These are phyloP conservation scores for Scaptomyza cyrtandrae DNA, from an alignment of 2,888 invertebrate species.

Conservation along the genomic window DNA sequence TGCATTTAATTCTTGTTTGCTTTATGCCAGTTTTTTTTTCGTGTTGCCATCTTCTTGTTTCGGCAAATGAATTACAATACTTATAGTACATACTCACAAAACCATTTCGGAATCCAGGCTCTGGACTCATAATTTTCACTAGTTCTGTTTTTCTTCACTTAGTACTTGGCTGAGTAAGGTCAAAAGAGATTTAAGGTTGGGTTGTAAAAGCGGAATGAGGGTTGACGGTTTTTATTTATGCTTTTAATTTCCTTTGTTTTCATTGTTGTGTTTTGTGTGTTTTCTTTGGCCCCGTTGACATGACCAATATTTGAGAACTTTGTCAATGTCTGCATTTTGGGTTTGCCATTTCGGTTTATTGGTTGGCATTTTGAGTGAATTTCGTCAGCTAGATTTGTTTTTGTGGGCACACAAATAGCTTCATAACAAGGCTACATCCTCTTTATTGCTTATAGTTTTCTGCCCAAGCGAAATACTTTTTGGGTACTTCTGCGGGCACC, in stretches of 20 bases:
- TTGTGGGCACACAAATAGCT: conserved; percentile 25
- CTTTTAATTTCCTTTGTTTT: conserved; percentile 78
- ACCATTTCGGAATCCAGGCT: conserved; percentile 47
- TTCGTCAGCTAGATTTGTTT: conserved; percentile 47
- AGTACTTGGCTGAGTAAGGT: conserved; percentile 23
- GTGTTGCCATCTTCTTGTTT: conserved; percentile 19
- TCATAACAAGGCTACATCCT: conserved; percentile 37
- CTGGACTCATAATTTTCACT: conserved; percentile 69
- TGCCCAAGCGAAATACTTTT: conserved; percentile 10
- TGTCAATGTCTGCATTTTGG: conserved; percentile 73
- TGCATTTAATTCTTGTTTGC: conserved; percentile 65
- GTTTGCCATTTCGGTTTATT: conserved; percentile 61
- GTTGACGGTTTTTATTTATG: conserved; percentile 70
- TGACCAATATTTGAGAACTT: conserved; percentile 73
- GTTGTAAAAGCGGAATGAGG: conserved; percentile 16
- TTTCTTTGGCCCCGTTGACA: conserved; percentile 37
- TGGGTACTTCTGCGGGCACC: conserved; percentile 6
- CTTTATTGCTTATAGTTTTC: conserved; percentile 22
- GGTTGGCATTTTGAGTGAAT: conserved; percentile 51
- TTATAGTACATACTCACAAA: conserved; percentile 49
- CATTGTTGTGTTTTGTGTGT: conserved; percentile 33
- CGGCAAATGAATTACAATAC: conserved; percentile 74
- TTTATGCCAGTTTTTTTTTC: conserved; percentile 8
- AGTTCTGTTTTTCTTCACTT: conserved; percentile 33
- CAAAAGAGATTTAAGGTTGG: conserved; percentile 9